These are phyloP conservation scores for Porites rus DNA, from an alignment of 92 coral and sea anemone species.

Conservation along the genomic window DNA sequence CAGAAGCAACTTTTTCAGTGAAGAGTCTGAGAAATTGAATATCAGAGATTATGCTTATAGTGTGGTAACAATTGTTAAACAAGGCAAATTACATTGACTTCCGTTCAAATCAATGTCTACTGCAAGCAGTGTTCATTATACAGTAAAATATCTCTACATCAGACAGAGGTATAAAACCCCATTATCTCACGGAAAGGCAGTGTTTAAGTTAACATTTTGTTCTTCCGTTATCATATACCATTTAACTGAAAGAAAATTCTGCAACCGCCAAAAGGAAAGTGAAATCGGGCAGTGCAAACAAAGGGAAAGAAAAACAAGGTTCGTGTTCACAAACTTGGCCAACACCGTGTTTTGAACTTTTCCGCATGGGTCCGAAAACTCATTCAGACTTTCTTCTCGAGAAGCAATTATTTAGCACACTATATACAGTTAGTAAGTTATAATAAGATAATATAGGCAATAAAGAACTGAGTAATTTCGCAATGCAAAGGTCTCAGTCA, in stretches of 20 bases:
- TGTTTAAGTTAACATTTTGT: background rate
- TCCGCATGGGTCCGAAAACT: background rate
- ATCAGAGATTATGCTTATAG: background rate
- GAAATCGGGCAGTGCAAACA: conserved; percentile 20
- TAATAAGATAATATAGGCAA: background rate
- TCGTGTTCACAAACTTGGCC: conserved; percentile 35
- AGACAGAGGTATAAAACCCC: background rate
- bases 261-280: background rate
- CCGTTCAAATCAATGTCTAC: background rate
- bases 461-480: background rate
- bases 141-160: background rate
- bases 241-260: background rate
- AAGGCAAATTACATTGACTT: background rate
- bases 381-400: background rate
- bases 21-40: background rate
- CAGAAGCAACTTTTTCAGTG: background rate
- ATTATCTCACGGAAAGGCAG: background rate
- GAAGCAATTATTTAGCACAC: background rate
- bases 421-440: background rate
- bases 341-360: conserved; percentile 22
- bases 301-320: conserved; percentile 15
- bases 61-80: background rate
- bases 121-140: background rate
- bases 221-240: background rate
- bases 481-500: too few relatives aligned